phyloP scores from a whole-genome alignment of 1,140 invertebrate genomes.

The Periplaneta americana region DNA sequence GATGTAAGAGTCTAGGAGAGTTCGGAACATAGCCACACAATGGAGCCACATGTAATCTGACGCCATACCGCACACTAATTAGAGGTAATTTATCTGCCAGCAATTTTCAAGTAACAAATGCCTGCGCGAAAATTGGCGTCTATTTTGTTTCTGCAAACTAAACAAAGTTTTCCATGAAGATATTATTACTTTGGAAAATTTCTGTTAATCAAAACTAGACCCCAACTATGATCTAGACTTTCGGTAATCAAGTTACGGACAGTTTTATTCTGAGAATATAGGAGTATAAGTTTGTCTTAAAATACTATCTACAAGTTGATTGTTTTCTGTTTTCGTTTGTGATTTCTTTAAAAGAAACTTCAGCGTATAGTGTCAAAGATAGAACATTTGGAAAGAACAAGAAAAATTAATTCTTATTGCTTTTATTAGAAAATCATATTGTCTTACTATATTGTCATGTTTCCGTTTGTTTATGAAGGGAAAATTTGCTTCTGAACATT shows the following conservation, averaged over 20 bases:
- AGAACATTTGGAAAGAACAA: too few species aligned
- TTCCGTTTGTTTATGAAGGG: too few species aligned
- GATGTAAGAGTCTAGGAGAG: not conserved
- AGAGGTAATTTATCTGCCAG: not conserved
- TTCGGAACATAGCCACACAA: not conserved
- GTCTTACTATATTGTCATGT: too few species aligned
- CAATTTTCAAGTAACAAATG: not conserved
- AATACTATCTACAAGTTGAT: too few species aligned
- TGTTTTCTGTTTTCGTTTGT: too few species aligned
- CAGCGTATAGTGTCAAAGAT: too few species aligned
- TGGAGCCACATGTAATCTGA: not conserved
- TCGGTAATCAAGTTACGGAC: not conserved
- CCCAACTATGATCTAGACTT: not conserved
- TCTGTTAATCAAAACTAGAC: not conserved
- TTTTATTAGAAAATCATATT: too few species aligned
- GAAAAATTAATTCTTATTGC: too few species aligned
- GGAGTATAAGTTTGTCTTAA: too few species aligned
- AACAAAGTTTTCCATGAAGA: not conserved
- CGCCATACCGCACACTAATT: not conserved
- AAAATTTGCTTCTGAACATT: too few species aligned
- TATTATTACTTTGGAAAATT: not conserved
- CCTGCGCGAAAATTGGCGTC: not conserved
- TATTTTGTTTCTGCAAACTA: not conserved
- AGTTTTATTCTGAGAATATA: too few species aligned
- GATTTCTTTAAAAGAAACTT: too few species aligned